Conservation (phyloP, 1,140 invertebrate genomes). For the Cyclargus thomasi region DNA sequence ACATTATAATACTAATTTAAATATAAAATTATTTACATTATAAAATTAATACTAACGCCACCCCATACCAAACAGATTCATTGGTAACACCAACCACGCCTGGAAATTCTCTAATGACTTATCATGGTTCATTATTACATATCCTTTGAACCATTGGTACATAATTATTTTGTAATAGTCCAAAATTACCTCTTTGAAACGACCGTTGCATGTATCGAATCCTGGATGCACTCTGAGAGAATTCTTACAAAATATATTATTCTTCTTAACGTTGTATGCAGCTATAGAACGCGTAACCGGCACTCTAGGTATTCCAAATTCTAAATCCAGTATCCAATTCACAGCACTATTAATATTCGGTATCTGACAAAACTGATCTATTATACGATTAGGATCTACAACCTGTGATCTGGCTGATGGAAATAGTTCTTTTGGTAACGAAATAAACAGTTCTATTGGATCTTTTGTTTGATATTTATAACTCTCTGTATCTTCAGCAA, state of each 20-base stretch:
- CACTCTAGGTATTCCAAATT: conserved; percentile 46
- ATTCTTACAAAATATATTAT: conserved; percentile 49
- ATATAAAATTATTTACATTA: conserved; percentile 17
- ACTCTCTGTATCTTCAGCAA: not conserved
- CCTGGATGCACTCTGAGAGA: conserved; percentile 45
- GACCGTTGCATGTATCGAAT: conserved; percentile 42
- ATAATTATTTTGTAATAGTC: conserved; percentile 51
- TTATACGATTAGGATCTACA: conserved; percentile 51
- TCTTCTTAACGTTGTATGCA: conserved; percentile 46
- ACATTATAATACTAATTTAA: conserved; percentile 17
- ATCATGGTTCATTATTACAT: conserved; percentile 38
- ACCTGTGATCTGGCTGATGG: conserved; percentile 36
- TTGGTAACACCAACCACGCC: conserved; percentile 41
- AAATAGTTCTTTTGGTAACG: conserved; percentile 46
- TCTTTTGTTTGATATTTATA: conserved; percentile 21
- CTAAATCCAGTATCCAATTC: conserved; percentile 53
- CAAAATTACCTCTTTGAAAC: conserved; percentile 39
- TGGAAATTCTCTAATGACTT: conserved; percentile 51
- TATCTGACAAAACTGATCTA: conserved; percentile 54
- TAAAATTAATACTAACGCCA: conserved; percentile 39
- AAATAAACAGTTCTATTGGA: conserved; percentile 43
- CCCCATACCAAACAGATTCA: conserved; percentile 54
- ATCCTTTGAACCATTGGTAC: conserved; percentile 50
- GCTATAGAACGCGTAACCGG: conserved; percentile 38
- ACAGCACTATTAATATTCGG: conserved; percentile 35